These are phyloP conservation scores for Rhopalosiphum nymphaeae DNA, from an alignment of 2,888 invertebrate genomes.

Conservation along the genomic window DNA sequence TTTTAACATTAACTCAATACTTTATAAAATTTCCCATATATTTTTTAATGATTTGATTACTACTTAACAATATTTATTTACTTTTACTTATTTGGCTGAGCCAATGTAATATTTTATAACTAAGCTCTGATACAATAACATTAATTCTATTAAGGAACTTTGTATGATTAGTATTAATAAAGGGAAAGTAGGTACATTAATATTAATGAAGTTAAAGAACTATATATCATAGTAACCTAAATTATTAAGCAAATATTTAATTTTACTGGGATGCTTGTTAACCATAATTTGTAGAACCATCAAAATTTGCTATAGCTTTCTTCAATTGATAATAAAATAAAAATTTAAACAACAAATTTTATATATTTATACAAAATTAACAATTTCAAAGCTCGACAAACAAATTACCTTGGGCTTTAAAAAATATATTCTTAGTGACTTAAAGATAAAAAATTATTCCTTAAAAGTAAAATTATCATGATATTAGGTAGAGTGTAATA, in stretches of 20 bases:
- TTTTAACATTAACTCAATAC: neutral
- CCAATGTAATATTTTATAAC: neutral
- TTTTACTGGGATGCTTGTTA: neutral
- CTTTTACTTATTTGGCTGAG: neutral
- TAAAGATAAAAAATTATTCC: neutral
- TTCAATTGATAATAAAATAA: neutral
- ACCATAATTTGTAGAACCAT: neutral
- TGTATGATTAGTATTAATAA: neutral
- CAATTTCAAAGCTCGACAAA: neutral
- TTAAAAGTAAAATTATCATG: neutral
- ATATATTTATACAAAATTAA: neutral
- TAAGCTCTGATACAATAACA: neutral
- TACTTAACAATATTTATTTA: neutral
- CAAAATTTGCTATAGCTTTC: neutral
- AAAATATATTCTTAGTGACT: neutral
- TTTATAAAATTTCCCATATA: neutral
- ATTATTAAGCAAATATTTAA: neutral
- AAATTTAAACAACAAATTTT: neutral
- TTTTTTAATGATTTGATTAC: neutral
- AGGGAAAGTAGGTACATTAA: neutral
- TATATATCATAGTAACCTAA: neutral
- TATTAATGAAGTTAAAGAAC: neutral
- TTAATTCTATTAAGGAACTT: neutral
- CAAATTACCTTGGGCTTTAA: neutral
- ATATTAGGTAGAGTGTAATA: neutral